These are phyloP conservation scores for Gallinago undulata DNA, from an alignment of 2,113 vertebrate genomes.

Conservation along the genomic window DNA sequence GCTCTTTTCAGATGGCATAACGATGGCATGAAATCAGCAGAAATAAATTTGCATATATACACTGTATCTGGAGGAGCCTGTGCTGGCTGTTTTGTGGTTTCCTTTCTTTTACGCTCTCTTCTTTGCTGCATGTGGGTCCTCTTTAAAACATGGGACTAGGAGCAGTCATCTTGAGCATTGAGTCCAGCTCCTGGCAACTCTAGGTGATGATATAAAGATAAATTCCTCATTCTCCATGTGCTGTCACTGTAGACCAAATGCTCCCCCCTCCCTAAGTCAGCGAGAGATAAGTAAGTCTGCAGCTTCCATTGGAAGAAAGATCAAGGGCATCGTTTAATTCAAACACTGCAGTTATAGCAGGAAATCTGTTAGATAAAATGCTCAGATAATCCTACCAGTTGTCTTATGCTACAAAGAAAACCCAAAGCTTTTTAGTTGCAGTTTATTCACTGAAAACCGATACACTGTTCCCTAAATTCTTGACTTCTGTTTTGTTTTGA, in stretches of 20 bases:
- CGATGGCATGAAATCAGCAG: not conserved
- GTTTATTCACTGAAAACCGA: not conserved
- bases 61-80: not conserved
- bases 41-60: not conserved
- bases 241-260: not conserved
- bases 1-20: not conserved
- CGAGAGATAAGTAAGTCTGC: not conserved
- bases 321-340: not conserved
- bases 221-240: not conserved
- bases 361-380: not conserved
- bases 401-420: not conserved
- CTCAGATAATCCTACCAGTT: not conserved
- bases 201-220: too few relatives aligned
- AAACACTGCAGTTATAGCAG: not conserved
- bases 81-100: not conserved
- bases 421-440: not conserved
- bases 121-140: not conserved
- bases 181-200: not conserved
- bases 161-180: not conserved
- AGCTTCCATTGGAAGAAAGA: not conserved
- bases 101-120: not conserved
- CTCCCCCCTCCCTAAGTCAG: not conserved
- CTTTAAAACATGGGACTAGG: not conserved
- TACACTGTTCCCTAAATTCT: not conserved
- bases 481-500: not conserved